A percentile compares a stretch with the other conserved stretches of the same genome.
phyloP scores from a whole-genome alignment of 2,888 invertebrate genomes.

The Nesidiocoris tenuis region DNA sequence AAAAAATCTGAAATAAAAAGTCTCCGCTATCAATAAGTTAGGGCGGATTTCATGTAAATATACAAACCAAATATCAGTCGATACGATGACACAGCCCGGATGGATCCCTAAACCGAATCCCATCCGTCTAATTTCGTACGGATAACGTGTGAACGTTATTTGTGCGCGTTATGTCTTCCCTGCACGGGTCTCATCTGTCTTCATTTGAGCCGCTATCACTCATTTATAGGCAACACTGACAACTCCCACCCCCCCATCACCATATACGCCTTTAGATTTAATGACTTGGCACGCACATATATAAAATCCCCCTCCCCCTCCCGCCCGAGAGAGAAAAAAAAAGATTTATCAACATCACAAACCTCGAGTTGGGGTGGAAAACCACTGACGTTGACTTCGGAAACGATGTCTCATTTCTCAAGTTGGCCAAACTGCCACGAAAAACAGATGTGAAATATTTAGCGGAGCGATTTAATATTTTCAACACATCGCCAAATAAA shows the following conservation, averaged over 20 bases:
- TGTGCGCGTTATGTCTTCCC: constrained; percentile 3
- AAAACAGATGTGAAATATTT: constrained; percentile 28
- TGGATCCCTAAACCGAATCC: no score
- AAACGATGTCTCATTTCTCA: constrained; percentile 26
- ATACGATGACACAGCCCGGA: no score
- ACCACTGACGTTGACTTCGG: constrained; percentile 31
- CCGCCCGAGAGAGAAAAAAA: no score
- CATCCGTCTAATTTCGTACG: neutral
- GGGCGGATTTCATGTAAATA: no score
- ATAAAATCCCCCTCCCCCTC: constrained; percentile 24
- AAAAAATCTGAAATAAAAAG: no score
- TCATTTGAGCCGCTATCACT: constrained; percentile 45
- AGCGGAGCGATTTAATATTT: constrained; percentile 26
- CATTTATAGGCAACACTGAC: constrained; percentile 39
- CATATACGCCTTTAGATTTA: constrained; percentile 17
- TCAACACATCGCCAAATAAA: constrained; percentile 21
- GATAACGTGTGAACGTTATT: neutral
- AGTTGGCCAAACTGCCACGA: neutral
- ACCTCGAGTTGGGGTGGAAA: constrained; percentile 7
- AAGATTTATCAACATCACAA: constrained; percentile 36
- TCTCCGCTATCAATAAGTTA: no score
- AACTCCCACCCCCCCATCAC: constrained; percentile 6
- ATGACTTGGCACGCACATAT: constrained; percentile 31
- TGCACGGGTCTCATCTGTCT: constrained; percentile 37
- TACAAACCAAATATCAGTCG: no score